phyloP scores from a whole-genome alignment of 2,113 vertebrate genomes.

The Fukomys damarensis region DNA sequence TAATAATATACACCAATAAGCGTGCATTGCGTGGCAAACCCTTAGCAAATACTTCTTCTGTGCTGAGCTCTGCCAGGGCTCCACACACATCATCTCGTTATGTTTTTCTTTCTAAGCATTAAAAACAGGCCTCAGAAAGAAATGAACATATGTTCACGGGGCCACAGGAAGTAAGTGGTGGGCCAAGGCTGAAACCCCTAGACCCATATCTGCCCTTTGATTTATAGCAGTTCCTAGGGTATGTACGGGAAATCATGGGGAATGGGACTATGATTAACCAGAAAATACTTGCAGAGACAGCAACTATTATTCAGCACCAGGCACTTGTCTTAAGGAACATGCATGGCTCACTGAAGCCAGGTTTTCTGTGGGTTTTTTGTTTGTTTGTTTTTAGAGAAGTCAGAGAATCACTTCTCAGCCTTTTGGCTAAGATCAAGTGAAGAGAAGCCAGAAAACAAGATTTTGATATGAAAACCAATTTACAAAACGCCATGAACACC shows the following conservation, averaged over 20 bases:
- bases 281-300: not conserved
- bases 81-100: not conserved
- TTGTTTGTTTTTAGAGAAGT: not conserved
- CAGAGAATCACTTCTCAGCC: not conserved
- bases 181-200: not conserved
- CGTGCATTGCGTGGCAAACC: not conserved
- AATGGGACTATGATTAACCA: not conserved
- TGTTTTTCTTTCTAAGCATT: slow-evolving; percentile 4
- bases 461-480: slow-evolving; percentile 45
- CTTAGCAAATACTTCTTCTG: not conserved
- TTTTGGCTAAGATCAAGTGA: not conserved
- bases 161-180: not conserved
- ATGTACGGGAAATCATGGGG: not conserved
- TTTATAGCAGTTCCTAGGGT: not conserved
- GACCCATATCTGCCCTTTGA: not conserved
- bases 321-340: not conserved
- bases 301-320: not conserved
- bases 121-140: slow-evolving; percentile 31
- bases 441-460: slow-evolving; percentile 45
- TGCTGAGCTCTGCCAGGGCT: not conserved
- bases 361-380: slow-evolving; percentile 14
- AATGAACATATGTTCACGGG: not conserved
- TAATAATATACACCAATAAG: not conserved
- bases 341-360: not conserved
- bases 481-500: slow-evolving; percentile 1